A percentile compares a stretch with the other conserved stretches of the same genome.
These are phyloP conservation scores for Myrmecophaga tridactyla DNA, from an alignment of 2,113 vertebrate genomes.

Conservation along the genomic window DNA sequence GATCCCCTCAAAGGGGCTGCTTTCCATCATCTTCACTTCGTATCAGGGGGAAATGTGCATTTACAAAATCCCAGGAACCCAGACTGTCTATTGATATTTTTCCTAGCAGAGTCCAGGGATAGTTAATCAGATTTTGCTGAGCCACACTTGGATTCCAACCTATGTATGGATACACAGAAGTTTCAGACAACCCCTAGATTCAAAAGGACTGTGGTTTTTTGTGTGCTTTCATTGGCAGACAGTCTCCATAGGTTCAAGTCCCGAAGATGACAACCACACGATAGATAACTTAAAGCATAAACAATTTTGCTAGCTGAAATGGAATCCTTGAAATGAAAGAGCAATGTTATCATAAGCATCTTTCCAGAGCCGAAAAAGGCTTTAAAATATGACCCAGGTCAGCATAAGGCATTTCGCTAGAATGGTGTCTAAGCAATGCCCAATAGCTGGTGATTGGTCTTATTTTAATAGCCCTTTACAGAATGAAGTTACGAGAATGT, in stretches of 20 bases:
- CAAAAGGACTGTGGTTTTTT: background rate
- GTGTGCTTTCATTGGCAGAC: background rate
- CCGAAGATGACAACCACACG: background rate
- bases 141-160: background rate
- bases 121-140: background rate
- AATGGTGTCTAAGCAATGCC: background rate
- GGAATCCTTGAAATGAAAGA: background rate
- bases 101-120: background rate
- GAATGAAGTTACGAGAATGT: background rate
- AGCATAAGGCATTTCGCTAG: background rate
- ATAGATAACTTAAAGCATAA: background rate
- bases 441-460: background rate
- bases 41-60: background rate
- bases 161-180: background rate
- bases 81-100: background rate
- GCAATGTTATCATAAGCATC: background rate
- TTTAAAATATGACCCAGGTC: background rate
- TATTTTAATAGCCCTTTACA: background rate
- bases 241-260: background rate
- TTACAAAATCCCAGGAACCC: background rate
- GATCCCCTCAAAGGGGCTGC: background rate
- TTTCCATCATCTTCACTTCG: conserved; percentile 16
- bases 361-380: background rate
- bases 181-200: background rate
- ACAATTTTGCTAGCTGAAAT: background rate